phyloP scores from a whole-genome alignment of 2,888 invertebrate genomes.

The Nomada fucata region DNA sequence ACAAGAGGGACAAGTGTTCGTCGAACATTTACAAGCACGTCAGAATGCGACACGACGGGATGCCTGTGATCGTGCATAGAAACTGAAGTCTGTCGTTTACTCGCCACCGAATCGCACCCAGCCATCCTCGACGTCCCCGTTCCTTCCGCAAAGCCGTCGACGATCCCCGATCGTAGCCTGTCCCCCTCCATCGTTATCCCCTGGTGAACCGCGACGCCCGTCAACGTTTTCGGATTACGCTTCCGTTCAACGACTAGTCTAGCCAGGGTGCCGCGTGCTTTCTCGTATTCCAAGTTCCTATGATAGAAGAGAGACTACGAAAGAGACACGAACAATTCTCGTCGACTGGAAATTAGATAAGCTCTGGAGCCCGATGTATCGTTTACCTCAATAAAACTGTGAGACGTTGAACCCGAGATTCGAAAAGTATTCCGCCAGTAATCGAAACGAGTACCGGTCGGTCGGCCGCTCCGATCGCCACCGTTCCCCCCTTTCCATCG shows the following conservation, averaged over 20 bases:
- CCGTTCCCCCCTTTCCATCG: neutral
- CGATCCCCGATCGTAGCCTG: too few relatives aligned
- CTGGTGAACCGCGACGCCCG: too few relatives aligned
- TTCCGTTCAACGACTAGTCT: too few relatives aligned
- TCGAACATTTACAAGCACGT: slow-evolving; percentile 83
- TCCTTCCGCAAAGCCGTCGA: too few relatives aligned
- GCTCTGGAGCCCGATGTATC: slow-evolving; percentile 12
- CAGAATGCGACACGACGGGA: slow-evolving; percentile 79
- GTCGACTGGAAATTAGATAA: neutral
- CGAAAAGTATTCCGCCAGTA: neutral
- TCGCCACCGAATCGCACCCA: neutral
- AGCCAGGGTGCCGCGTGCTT: neutral
- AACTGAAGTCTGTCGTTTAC: slow-evolving; percentile 61
- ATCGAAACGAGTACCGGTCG: neutral
- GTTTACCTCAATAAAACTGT: slow-evolving; percentile 50
- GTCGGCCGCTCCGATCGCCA: neutral
- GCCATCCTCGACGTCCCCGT: too few relatives aligned
- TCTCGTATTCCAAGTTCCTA: slow-evolving; percentile 44
- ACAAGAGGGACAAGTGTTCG: slow-evolving; percentile 86
- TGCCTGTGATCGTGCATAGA: slow-evolving; percentile 80
- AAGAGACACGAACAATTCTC: neutral
- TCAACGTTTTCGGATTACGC: too few relatives aligned
- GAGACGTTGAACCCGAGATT: slow-evolving; percentile 17
- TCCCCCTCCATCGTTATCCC: too few relatives aligned
- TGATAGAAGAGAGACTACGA: neutral